phyloP scores from a whole-genome alignment of 64 coral and sea anemone species.

The Orbicella faveolata region DNA sequence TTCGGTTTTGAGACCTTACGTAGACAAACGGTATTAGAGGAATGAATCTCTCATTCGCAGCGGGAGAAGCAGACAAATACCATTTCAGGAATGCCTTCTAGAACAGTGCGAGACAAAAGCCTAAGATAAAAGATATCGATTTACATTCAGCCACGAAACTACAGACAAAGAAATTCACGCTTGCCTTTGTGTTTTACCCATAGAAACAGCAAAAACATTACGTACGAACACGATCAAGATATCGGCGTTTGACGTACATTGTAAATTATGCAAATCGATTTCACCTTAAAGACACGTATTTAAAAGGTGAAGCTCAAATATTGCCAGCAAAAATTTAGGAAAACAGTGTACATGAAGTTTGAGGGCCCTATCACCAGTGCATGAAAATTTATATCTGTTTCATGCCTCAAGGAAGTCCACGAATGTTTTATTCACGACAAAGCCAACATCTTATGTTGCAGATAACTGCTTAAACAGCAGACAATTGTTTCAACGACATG shows the following conservation, averaged over 20 bases:
- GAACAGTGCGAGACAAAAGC: not conserved
- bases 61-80: not conserved
- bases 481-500: not conserved
- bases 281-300: too few species aligned
- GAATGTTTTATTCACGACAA: not conserved
- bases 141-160: not conserved
- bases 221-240: not conserved
- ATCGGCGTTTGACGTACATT: not conserved
- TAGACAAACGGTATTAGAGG: not conserved
- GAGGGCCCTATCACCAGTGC: not conserved
- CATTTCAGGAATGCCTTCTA: slow-evolving; percentile 26
- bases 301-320: not conserved
- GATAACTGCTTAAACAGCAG: not conserved
- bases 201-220: not conserved
- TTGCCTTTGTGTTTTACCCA: not conserved
- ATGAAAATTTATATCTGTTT: too few species aligned
- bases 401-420: too few species aligned
- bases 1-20: not conserved
- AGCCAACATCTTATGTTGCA: not conserved
- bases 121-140: not conserved
- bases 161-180: not conserved
- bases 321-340: not conserved
- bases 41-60: not conserved
- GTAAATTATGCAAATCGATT: not conserved
- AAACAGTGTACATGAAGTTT: not conserved